A percentile compares a stretch with the other conserved stretches of the same genome.
These are phyloP conservation scores for Platyura marginata DNA, from an alignment of 1,140 invertebrate genomes.

Conservation along the genomic window DNA sequence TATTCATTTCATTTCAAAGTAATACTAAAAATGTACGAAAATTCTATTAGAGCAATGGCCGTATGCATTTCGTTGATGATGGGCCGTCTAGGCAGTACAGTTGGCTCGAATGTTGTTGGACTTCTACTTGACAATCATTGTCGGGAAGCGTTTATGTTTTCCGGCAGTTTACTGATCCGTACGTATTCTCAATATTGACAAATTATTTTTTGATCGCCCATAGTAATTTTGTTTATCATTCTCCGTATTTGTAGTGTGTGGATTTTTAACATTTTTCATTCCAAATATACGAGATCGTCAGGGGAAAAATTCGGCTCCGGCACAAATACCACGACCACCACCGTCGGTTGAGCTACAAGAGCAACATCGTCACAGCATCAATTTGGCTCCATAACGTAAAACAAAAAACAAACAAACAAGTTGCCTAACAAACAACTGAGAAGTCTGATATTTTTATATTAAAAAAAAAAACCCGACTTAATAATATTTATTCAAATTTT, in stretches of 20 bases:
- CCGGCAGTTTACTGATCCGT: slow-evolving; percentile 4
- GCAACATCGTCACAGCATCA: too few relatives aligned
- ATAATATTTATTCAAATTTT: too few relatives aligned
- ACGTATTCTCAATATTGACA: too few relatives aligned
- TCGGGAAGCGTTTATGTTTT: slow-evolving; percentile 4
- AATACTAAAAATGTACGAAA: neutral
- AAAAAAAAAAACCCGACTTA: too few relatives aligned
- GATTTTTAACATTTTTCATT: slow-evolving; percentile 5
- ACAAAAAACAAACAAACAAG: too few relatives aligned
- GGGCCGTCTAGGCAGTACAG: slow-evolving; percentile 13
- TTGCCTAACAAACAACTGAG: too few relatives aligned
- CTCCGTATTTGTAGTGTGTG: neutral
- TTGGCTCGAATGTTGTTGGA: slow-evolving; percentile 7
- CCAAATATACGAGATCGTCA: slow-evolving; percentile 1
- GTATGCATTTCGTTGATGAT: slow-evolving; percentile 14
- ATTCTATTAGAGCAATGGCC: slow-evolving; percentile 11
- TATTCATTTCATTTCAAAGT: neutral
- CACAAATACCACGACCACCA: too few relatives aligned
- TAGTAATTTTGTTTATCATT: neutral
- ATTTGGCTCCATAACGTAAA: too few relatives aligned
- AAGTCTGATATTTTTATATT: too few relatives aligned
- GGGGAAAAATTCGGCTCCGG: too few relatives aligned
- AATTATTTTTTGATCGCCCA: neutral
- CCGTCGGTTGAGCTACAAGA: too few relatives aligned
- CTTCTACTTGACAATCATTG: slow-evolving; percentile 7